phyloP scores from a whole-genome alignment of 92 coral and sea anemone species.

The Montipora capitata region DNA sequence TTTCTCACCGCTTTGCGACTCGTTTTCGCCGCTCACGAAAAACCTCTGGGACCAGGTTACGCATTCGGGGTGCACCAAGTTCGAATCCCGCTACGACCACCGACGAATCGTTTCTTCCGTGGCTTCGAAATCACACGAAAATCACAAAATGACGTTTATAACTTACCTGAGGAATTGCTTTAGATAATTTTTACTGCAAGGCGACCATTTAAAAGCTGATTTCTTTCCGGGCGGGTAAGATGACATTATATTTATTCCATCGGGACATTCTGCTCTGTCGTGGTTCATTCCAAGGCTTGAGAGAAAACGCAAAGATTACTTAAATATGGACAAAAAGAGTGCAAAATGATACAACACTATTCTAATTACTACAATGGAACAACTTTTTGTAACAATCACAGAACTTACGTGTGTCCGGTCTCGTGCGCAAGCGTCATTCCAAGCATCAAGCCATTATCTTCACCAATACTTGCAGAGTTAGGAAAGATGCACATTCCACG shows the following conservation, averaged over 20 bases:
- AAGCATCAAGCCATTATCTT: slow-evolving; percentile 97
- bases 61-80: too few species aligned
- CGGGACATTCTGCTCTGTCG: slow-evolving; percentile 84
- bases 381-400: too few species aligned
- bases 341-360: too few species aligned
- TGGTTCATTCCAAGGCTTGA: slow-evolving; percentile 98
- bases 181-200: slow-evolving; percentile 95
- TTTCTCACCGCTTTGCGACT: too few species aligned
- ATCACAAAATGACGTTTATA: not conserved
- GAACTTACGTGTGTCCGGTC: slow-evolving; percentile 87
- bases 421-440: slow-evolving; percentile 99
- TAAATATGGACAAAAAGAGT: not conserved
- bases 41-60: too few species aligned
- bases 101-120: too few species aligned
- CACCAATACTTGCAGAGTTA: slow-evolving; percentile 94
- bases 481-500: slow-evolving; percentile 99
- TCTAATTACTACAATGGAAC: not conserved
- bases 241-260: slow-evolving; percentile 94
- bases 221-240: slow-evolving; percentile 84
- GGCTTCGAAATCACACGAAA: too few species aligned
- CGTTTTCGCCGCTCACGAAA: too few species aligned
- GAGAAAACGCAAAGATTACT: not conserved
- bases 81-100: too few species aligned
- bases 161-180: slow-evolving; percentile 90
- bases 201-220: slow-evolving; percentile 93